Evolutionary conservation across 2,888 invertebrate genomes (phyloP), one percentile per base, ranked within the genome.

Genomic region (Macrophya annulata): DNA sequence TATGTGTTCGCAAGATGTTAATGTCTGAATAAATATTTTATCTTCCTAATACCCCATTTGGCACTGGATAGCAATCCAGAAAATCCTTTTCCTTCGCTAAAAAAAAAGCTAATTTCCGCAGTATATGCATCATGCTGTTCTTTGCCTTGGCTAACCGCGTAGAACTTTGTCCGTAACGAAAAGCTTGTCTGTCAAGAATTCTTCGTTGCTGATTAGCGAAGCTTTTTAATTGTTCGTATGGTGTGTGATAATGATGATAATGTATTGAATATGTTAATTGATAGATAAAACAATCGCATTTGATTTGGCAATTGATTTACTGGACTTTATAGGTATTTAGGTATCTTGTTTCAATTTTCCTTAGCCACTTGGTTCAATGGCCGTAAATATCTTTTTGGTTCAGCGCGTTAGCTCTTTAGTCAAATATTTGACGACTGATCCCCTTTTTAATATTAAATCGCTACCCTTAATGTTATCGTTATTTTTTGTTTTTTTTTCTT

Each of bases 351-450:
- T 9, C 45, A 9, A 74, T 74, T 74, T 12, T 25, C 12, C 21
- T 31, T 21, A 55, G n/a, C 55, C 45, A 25, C 45, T 25, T 45
- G 21, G 45, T 45, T 74, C 25, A 74, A 25, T 43, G 25, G 21
- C 21, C 45, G 25, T 74, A 40, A 74, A 25, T 43, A 25, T 21
- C 12, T 25, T 25, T 17, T 10, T 25, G 12, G 1, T 45, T 74
- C 6, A 15, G 25, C 10, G 37, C 72, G 43, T 72, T 43, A 72
- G 72, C 17, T 72, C 72, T 72, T 72, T 37, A 40, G n/a, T 76
- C 17, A 55, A 77, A 77, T 77, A 77, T 77, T 74, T 45, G 25
- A 43, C 45, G 55, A 37, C 37, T 77, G 25, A 48, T 55, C 51
- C 51, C 25, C 77, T 55, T 9, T 55, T 37, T 5, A 37, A 51